Conservation (phyloP, 2,888 invertebrate species). For the Cynaeus angustus region DNA sequence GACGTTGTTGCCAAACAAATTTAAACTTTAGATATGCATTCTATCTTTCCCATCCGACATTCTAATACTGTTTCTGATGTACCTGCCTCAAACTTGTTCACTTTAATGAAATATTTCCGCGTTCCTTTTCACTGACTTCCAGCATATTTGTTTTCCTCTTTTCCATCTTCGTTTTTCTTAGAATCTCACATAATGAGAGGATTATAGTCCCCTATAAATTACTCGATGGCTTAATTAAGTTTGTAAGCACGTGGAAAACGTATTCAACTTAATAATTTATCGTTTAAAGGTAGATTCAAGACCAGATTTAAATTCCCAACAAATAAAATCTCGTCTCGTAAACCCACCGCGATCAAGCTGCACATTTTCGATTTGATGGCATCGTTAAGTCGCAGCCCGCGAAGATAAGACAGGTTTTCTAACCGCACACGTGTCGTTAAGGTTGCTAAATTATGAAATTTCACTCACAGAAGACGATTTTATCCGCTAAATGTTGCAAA, state of each 20-base stretch:
- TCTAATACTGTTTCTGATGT: conserved; percentile 9
- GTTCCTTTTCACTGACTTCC: background rate
- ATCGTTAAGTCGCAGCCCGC: conserved; percentile 24
- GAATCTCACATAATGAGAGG: conserved; percentile 1
- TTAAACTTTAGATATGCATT: conserved; percentile 2
- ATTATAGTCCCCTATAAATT: conserved; percentile 15
- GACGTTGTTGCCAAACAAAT: conserved; percentile 4
- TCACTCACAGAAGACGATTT: background rate
- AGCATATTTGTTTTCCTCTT: background rate
- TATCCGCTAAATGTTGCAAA: conserved; percentile 17
- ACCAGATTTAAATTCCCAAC: conserved; percentile 4
- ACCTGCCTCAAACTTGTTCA: conserved; percentile 9
- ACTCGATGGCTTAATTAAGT: conserved; percentile 26
- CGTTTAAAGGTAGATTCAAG: background rate
- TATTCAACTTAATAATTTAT: conserved; percentile 6
- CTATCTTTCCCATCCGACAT: conserved; percentile 2
- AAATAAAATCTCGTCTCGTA: conserved; percentile 10
- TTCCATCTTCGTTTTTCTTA: background rate
- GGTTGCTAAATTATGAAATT: conserved; percentile 12
- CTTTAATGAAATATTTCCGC: conserved; percentile 10
- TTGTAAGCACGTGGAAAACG: conserved; percentile 24
- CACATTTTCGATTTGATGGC: conserved; percentile 25
- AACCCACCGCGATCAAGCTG: background rate
- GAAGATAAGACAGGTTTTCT: conserved; percentile 42
- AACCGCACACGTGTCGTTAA: conserved; percentile 15